phyloP scores from a whole-genome alignment of 2,888 invertebrate species.

The Carcina quercana region DNA sequence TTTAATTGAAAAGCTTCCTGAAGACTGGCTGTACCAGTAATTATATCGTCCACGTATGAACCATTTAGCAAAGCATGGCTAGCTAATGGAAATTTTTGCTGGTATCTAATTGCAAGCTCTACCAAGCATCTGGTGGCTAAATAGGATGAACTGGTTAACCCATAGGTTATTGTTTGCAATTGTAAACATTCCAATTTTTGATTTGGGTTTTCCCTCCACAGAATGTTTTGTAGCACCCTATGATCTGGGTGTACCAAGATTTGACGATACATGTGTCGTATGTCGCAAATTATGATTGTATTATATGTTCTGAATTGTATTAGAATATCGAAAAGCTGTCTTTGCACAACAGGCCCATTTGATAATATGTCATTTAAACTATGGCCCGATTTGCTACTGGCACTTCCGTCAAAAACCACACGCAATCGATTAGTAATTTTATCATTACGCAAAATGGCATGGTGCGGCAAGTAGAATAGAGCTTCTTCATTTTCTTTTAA shows the following conservation, averaged over 20 bases:
- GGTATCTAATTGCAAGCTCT: conserved; percentile 7
- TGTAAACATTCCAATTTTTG: neutral
- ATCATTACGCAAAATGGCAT: neutral
- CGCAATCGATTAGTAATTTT: neutral
- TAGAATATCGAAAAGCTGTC: conserved; percentile 17
- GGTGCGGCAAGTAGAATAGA: neutral
- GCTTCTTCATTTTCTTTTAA: neutral
- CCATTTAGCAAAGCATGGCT: neutral
- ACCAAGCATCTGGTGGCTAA: conserved; percentile 12
- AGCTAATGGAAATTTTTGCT: conserved; percentile 1
- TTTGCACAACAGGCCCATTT: conserved; percentile 12
- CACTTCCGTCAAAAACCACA: neutral
- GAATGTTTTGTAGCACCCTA: conserved; percentile 2
- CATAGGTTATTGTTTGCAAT: conserved; percentile 4
- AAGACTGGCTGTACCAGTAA: neutral
- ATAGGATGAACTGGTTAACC: conserved; percentile 6
- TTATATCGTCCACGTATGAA: conserved; percentile 4
- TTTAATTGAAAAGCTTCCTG: neutral
- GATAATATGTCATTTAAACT: neutral
- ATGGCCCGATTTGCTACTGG: neutral
- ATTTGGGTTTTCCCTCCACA: conserved; percentile 2
- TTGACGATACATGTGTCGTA: conserved; percentile 1
- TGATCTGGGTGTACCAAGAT: neutral
- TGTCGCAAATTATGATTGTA: conserved; percentile 9
- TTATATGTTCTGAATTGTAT: conserved; percentile 18